Evolutionary conservation across 2,888 invertebrate species (phyloP), one percentile per base, ranked within the genome.

Genomic region (Geotrupes spiniger): DNA sequence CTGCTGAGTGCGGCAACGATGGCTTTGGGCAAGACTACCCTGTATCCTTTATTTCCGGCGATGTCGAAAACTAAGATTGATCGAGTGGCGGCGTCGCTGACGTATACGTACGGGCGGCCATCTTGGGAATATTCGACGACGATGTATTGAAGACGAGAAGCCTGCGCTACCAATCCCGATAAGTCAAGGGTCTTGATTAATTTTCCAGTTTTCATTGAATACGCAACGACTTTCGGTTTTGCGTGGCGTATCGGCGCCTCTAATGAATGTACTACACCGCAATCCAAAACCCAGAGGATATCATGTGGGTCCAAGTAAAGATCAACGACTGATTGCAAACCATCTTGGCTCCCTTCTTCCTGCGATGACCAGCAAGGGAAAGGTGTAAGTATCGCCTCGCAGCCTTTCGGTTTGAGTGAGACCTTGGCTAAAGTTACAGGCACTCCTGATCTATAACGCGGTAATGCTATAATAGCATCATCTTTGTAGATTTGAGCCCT

Each of bases 281-380:
- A 78, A 63, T 89, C 88, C 51, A 89, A 70, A 0, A 83, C 78
- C 89, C 89, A 89, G 5, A 89, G 73, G 52, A 83, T 79, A 37
- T 83, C 82, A 66, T 85, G 78, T 4, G 66, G 54, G 54, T 84
- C 83, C 16, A 80, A 66, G 64, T 77, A 73, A 42, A 87, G 69
- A 62, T 89, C 88, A 0, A 88, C 81, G 1, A 82, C 86, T 43
- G 82, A 86, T 61, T 88, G 86, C 11, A 89, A 70, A 1, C 79
- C 79, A 25, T 77, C 73, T 62, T 79, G 84, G 70, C 80, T 82
- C 46, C 78, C 82, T 56, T 81, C 78, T 59, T 83, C 81, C 63
- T 87, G 87, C 44, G 79, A 71, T 2, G 77, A 73, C 76, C 84
- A 77, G 57, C 77, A 80, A 17, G 81, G 88, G 75, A 76, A 87